These are phyloP conservation scores for Schizaphis graminum DNA, from an alignment of 2,888 invertebrate genomes.

Conservation along the genomic window DNA sequence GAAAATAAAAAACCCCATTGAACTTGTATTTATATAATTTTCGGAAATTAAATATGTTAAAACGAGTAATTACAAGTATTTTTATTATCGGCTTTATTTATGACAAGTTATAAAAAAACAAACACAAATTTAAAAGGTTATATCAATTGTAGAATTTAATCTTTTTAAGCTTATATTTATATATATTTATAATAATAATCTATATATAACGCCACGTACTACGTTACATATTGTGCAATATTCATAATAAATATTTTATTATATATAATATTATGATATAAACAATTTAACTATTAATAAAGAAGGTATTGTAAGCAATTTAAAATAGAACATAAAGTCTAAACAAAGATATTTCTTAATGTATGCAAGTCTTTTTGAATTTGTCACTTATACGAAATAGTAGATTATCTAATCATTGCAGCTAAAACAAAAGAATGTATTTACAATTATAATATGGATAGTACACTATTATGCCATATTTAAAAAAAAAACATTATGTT, in stretches of 20 bases:
- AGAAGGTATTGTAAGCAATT: neutral
- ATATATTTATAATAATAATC: neutral
- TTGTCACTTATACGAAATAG: neutral
- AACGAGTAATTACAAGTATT: neutral
- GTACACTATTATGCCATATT: neutral
- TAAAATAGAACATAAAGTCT: neutral
- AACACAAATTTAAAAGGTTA: neutral
- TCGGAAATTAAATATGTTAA: neutral
- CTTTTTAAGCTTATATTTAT: neutral
- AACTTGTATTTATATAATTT: neutral
- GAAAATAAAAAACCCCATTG: neutral
- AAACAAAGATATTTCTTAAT: neutral
- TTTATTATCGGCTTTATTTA: neutral
- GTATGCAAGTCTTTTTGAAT: constrained; percentile 19
- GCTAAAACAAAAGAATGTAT: constrained; percentile 43
- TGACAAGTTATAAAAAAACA: neutral
- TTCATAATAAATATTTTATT: neutral
- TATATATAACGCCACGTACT: neutral
- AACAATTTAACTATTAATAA: neutral
- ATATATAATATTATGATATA: neutral
- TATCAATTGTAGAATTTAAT: neutral
- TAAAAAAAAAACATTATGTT: constrained; percentile 33
- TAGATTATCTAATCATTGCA: neutral
- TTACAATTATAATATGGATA: constrained; percentile 23
- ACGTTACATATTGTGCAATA: neutral